Conservation (phyloP, 2,797 vertebrate species). For the Oreochromis mossambicus region DNA sequence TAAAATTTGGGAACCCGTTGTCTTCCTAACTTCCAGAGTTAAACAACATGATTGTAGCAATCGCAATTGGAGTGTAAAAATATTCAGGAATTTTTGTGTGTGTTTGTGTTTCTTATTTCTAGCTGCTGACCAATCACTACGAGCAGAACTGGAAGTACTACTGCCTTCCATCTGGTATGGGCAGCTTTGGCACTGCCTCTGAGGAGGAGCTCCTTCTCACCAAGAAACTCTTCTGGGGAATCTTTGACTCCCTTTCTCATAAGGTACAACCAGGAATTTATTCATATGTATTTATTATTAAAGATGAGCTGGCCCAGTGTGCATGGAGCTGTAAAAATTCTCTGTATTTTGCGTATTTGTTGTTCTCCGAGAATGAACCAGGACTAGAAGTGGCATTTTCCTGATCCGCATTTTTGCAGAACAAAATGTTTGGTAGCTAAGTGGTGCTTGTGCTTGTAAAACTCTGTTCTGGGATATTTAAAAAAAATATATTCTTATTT, state of each 20-base stretch:
- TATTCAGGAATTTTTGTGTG: neutral
- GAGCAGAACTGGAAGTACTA: constrained; percentile 99
- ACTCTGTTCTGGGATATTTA: neutral
- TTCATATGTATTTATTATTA: neutral
- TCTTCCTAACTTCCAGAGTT: neutral
- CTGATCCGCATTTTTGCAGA: neutral
- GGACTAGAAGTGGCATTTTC: neutral
- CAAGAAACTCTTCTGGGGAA: constrained; percentile 98
- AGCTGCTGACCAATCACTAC: constrained; percentile 96
- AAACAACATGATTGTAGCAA: neutral
- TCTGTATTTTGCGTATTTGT: neutral
- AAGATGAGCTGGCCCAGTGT: neutral
- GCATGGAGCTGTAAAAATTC: neutral
- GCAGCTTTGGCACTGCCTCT: constrained; percentile 87
- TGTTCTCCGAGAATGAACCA: neutral
- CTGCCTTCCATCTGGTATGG: constrained; percentile 91
- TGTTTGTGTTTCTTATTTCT: constrained; percentile 5
- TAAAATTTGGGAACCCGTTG: neutral
- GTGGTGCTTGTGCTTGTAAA: neutral
- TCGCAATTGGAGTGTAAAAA: neutral
- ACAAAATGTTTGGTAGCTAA: neutral
- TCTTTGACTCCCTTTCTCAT: constrained; percentile 93
- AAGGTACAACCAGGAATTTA: constrained; percentile 79
- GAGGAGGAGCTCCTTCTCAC: constrained; percentile 95
- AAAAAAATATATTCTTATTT: neutral